Conservation (phyloP, 2,113 vertebrate genomes). For the Cephalopholis sonnerati region DNA sequence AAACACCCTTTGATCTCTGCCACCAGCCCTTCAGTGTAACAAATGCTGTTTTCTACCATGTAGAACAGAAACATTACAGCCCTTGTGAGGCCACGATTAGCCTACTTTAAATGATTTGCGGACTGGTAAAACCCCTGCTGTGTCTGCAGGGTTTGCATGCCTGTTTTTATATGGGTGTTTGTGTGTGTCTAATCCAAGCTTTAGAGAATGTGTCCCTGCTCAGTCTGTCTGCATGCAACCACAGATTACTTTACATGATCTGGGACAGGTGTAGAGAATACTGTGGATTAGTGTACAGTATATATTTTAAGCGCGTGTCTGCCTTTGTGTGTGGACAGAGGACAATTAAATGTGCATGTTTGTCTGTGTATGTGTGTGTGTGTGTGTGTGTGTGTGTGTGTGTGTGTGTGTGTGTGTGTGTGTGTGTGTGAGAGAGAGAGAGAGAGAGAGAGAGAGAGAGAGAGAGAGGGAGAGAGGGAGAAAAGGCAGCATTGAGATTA, state of each 20-base stretch:
- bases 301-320: conserved; percentile 24
- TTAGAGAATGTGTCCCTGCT: conserved; percentile 49
- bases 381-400: conserved; percentile 31
- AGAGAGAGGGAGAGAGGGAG: background rate
- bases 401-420: conserved; percentile 3
- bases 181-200: conserved; percentile 70
- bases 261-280: conserved; percentile 66
- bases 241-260: conserved; percentile 69
- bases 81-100: conserved; percentile 32
- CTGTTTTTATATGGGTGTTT: conserved; percentile 9
- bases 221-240: conserved; percentile 60
- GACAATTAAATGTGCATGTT: background rate
- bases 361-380: conserved; percentile 6
- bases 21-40: background rate
- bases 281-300: conserved; percentile 52
- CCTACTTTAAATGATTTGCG: conserved; percentile 43
- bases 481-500: conserved; percentile 41
- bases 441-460: background rate
- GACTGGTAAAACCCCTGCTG: conserved; percentile 40
- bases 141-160: conserved; percentile 34
- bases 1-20: conserved; percentile 12
- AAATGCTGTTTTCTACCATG: conserved; percentile 7
- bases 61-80: conserved; percentile 12
- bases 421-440: background rate
- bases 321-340: background rate